A percentile compares a stretch with the other conserved stretches of the same genome.
These are phyloP conservation scores for Drosophila teissieri DNA, from an alignment of 1,140 invertebrate species.

Conservation along the genomic window DNA sequence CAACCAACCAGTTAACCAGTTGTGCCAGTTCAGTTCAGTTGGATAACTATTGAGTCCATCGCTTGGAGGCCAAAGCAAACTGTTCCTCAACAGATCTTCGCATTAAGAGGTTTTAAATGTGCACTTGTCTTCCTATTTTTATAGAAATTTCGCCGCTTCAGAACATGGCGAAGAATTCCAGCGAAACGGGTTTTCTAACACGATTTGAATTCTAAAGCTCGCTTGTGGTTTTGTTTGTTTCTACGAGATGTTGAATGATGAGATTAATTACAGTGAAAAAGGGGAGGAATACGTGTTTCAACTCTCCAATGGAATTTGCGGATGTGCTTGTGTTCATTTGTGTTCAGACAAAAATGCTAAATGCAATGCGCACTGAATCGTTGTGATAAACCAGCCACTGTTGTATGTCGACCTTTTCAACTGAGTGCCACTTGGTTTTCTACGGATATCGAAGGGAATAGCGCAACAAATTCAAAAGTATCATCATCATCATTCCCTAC, in stretches of 20 bases:
- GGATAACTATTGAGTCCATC: conserved; percentile 9
- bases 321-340: conserved; percentile 1
- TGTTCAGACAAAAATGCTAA: not conserved
- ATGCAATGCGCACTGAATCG: not conserved
- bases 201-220: conserved; percentile 7
- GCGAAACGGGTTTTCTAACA: not conserved
- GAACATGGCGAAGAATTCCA: not conserved
- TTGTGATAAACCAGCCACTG: not conserved
- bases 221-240: conserved; percentile 5
- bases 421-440: not conserved
- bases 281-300: conserved; percentile 27
- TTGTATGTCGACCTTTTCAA: not conserved
- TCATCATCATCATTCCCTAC: not conserved
- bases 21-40: conserved; percentile 27
- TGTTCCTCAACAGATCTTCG: conserved; percentile 17
- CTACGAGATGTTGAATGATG: not conserved
- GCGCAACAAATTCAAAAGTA: not conserved
- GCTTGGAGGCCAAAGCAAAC: conserved; percentile 24
- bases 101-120: conserved; percentile 7
- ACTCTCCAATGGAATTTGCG: conserved; percentile 14
- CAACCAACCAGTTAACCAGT: conserved; percentile 39
- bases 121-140: conserved; percentile 12
- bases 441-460: too few species aligned
- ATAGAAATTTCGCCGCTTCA: conserved; percentile 1
- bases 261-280: conserved; percentile 20